Evolutionary conservation across 2,888 invertebrate species (phyloP).

Genomic region (Orchestes rusci): DNA sequence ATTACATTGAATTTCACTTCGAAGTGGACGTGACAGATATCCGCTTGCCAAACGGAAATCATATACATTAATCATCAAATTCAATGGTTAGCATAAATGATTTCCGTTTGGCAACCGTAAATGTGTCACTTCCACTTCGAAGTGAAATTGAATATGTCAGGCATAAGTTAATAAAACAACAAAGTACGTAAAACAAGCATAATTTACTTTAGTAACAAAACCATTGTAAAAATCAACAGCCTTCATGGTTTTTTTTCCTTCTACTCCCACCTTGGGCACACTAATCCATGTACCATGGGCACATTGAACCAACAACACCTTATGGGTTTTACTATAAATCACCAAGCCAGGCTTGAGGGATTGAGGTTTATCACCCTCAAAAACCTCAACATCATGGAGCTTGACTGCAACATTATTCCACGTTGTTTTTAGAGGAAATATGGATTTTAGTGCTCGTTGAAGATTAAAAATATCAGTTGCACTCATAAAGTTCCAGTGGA

Average conservation of each 20-base stretch:
- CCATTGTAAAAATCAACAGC: conserved; percentile 84
- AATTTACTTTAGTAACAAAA: conserved; percentile 11
- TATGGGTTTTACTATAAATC: conserved; percentile 51
- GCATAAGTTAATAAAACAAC: conserved; percentile 4
- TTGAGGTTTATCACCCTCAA: not conserved
- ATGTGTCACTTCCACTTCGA: too few species aligned
- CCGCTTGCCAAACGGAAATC: too few species aligned
- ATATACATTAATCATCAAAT: too few species aligned
- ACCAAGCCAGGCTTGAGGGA: conserved; percentile 49
- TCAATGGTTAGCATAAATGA: too few species aligned
- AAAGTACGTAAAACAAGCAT: not conserved
- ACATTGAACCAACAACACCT: conserved; percentile 60
- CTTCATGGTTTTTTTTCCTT: conserved; percentile 64
- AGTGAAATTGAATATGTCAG: too few species aligned
- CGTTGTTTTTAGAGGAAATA: conserved; percentile 55
- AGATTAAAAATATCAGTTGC: conserved; percentile 62
- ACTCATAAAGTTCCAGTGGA: conserved; percentile 61
- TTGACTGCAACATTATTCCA: conserved; percentile 57
- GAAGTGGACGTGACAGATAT: too few species aligned
- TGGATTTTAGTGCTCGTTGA: conserved; percentile 59
- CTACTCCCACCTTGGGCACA: conserved; percentile 57
- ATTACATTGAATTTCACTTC: too few species aligned
- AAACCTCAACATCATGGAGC: conserved; percentile 46
- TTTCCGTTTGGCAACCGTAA: too few species aligned
- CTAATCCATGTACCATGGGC: conserved; percentile 57